Evolutionary conservation across 2,888 invertebrate species (phyloP), one percentile per base, ranked within the genome.

Genomic region (Enchytraeus crypticus): DNA sequence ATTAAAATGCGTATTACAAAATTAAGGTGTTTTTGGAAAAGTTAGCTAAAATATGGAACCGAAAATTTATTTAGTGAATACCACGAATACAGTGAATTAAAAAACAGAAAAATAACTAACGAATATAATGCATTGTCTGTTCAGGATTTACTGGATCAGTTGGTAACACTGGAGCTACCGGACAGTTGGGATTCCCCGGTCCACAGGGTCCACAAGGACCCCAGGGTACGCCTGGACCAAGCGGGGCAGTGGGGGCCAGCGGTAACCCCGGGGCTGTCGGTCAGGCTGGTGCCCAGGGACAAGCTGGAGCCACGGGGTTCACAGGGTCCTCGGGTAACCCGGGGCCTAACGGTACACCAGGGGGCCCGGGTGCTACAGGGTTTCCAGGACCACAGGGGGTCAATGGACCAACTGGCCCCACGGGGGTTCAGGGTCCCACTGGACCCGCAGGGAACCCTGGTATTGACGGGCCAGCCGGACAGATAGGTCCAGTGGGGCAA

Each of bases 281-380:
- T n/a, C n/a, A n/a, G n/a, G n/a, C 30, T 11, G 58, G 58, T n/a
- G 32, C 43, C n/a, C n/a, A 34, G 14, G 58, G 58, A 45, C 30
- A 30, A 5, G 29, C 32, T 11, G 58, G 58, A 51, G 18, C 58
- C n/a, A 4, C 18, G 34, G 62, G 62, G 26, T 23, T 30, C 18
- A n/a, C 30, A 18, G 57, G 38, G n/a, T 8, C 46, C 5, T 21
- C 43, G 21, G 61, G 68, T n/a, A 3, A n/a, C 21, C 33, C 23
- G 23, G 62, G 62, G 53, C 29, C 54, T 27, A 30, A 62, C 4
- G 64, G 64, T 29, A 53, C 8, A 51, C 34, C 57, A 53, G 62
- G 64, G 23, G 57, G 49, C 33, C 30, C 38, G 23, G 68, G 67
- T 30, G 55, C 27, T 27, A 32, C 30, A 21, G 58, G 58, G 18